Evolutionary conservation across 2,888 invertebrate species (phyloP), one percentile per base, ranked within the genome.

Genomic region (Drosophila putrida): DNA sequence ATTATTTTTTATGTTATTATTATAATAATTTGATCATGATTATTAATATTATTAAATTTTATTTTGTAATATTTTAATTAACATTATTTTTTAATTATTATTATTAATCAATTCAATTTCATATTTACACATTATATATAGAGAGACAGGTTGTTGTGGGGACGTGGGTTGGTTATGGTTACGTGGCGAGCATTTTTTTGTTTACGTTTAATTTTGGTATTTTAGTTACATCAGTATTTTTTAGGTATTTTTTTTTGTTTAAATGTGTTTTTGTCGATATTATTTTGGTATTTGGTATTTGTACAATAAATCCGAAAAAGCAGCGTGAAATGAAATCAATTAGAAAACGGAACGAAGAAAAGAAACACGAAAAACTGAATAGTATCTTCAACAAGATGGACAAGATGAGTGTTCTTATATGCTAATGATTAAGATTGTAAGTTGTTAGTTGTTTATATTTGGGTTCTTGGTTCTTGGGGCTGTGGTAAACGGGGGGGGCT

Each of bases 271-370:
- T 61, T 55, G 54, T 54, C 9, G 47, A 13, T 61, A 41, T 65
- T 63, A 28, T 50, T 47, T 33, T 54, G 58, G 59, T 50, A 27
- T 54, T 67, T 61, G 35, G 36, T 71, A 61, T 68, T 49, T 82
- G 58, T 90, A 90, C 89, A 90, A 90, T 87, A 90, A 89, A 88
- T 92, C 92, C 92, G 91, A 92, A 92, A 91, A 92, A 92, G 93
- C 93, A 92, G 92, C 92, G 92, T 93, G 92, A 92, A 92, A 92
- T 91, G 90, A 90, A 90, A 91, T 89, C 78, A 77, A 76, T 80
- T 78, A 83, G 85, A 89, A 82, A 88, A 89, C 85, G 83, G 77
- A 88, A 84, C 87, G 83, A 90, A 89, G 88, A 90, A 90, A 91
- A 91, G 88, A 90, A 91, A 86, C 75, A 78, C 64, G 49, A 69